Evolutionary conservation across 64 coral and sea anemone species (phyloP), one percentile per base, ranked within the genome.

Genomic region (Porites australiensis): DNA sequence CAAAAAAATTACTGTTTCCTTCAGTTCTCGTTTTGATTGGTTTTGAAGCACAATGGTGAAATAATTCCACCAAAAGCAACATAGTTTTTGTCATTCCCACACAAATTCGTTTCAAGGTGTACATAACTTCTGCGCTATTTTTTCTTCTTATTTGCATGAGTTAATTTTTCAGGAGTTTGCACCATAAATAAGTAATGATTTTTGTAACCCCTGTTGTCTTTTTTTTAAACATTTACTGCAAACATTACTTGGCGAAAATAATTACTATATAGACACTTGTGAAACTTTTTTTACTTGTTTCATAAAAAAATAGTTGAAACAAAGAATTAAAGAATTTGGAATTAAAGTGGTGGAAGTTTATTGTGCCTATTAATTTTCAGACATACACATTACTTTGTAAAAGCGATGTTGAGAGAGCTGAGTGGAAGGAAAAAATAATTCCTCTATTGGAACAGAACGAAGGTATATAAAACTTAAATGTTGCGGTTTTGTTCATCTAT

Each of bases 381-480:
- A 99, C 98, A 0, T 93, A 96, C 91, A 99, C 94, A 18, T 82
- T 99, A 4, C 92, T 99, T 43, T 99, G 91, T 63, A 91, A 96
- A 27, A 93, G 89, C 49, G 98, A 96, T 70, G 79, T 74, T 1
- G 91, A 93, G 22, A 93, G 88, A 47, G 94, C 94, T 20, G 98
- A 99, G 4, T 99, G 98, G 98, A 99, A 99, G 62, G 89, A 95
- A 88, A 82, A 71, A 22, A 99, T 99, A 13, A 81, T 82, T 48
- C 82, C 87, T 18, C 94, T 90, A 5, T 80, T 96, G 18, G 63
- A 84, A 19, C 63, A 84, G 21, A 84, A 21, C 46, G 61, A 84
- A 84, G 81, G 81, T 84, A 84, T 37, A 37, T 1, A 37, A 37
- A 69, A 84, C 72, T 7, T 57, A 7, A 12, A 57, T 57, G 12